Evolutionary conservation across 2,113 vertebrate species (phyloP).

Genomic region (Choloepus hoffmanni): DNA sequence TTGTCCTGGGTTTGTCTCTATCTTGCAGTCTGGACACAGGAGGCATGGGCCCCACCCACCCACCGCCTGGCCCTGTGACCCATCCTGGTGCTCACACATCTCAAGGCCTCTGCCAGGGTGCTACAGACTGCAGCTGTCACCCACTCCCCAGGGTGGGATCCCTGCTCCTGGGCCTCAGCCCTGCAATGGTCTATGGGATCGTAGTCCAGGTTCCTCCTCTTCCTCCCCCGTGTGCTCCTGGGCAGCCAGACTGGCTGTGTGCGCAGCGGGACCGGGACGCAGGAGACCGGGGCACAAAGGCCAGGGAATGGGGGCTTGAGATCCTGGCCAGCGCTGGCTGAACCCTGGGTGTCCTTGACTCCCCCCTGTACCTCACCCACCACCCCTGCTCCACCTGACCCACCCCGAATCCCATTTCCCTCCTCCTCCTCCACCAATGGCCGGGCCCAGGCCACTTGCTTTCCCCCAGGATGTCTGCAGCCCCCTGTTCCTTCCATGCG

Average conservation of each 20-base stretch:
- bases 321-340: accelerated
- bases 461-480: neutral
- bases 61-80: neutral
- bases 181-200: neutral
- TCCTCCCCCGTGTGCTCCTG: accelerated
- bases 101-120: too few relatives aligned
- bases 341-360: neutral
- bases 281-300: neutral
- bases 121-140: neutral
- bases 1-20: conserved; percentile 14
- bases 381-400: too few relatives aligned
- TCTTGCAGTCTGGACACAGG: neutral
- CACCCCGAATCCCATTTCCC: neutral
- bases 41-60: conserved; percentile 43
- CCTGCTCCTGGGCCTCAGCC: too few relatives aligned
- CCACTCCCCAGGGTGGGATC: too few relatives aligned
- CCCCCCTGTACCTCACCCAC: neutral
- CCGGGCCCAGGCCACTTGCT: neutral
- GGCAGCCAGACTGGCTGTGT: conserved; percentile 63
- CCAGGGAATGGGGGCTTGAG: too few relatives aligned
- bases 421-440: neutral
- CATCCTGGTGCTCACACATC: too few relatives aligned
- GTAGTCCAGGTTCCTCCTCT: neutral
- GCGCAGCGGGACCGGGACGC: neutral
- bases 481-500: neutral